Evolutionary conservation across 1,140 invertebrate species (phyloP), one percentile per base, ranked within the genome.

Genomic region (Hyles euphorbiae): DNA sequence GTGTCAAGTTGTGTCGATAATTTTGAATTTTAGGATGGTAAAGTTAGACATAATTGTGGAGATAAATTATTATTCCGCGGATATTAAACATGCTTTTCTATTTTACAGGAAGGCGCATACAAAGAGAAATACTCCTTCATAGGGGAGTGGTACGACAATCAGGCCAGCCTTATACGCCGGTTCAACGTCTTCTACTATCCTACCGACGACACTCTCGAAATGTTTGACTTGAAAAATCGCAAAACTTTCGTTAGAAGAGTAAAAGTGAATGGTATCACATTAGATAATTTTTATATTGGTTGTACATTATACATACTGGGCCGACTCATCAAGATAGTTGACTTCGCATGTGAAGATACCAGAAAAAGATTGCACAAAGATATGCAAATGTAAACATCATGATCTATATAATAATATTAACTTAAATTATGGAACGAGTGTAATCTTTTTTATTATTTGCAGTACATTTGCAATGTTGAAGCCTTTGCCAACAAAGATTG

Each of bases 81-180:
- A 22, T 22, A 22, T 40, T 40, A 40, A 40, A 40, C 8, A 40
- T 22, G 22, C 22, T 22, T 51, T 10, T 62, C 45, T 59, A 54
- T 62, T 54, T 83, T 83, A 56, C 54, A 89, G 88, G 88, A 89
- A 63, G 84, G 83, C 40, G 65, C 76, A 44, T 88, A 82, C 51
- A 72, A 61, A 56, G 82, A 89, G 45, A 89, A 85, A 76, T 89
- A 83, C 74, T 75, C 89, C 10, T 96, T 97, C 88, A 89, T 93
- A 63, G 93, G 93, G 12, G 95, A 97, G 86, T 97, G 96, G 96
- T 95, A 93, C 74, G 95, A 97, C 71, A 91, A 92, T 67, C 91
- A 94, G 70, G 92, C 95, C 1, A 92, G 91, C 52, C 83, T 95
- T 3, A 85, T 93, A 12, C 92, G 93, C 66, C 92, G 92, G 63